Conservation (phyloP, 1,140 invertebrate genomes). For the Sinella curviseta region DNA sequence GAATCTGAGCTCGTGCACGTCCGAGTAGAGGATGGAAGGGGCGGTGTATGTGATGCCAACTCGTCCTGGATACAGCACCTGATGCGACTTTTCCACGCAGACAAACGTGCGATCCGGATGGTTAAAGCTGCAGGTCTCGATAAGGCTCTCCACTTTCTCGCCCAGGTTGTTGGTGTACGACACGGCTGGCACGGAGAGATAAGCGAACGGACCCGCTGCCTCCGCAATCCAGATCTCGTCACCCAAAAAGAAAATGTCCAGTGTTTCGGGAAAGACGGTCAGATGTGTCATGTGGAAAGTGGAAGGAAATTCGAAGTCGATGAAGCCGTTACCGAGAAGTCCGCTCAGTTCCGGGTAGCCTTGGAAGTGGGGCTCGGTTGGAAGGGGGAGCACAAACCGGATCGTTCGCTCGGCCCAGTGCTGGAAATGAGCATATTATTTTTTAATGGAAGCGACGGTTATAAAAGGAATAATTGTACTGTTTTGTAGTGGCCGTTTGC, state of each 20-base stretch:
- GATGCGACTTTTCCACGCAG: not conserved
- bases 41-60: not conserved
- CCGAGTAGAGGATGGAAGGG: not conserved
- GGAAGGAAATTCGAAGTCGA: not conserved
- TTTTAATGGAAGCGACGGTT: too few species aligned
- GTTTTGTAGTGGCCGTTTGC: too few species aligned
- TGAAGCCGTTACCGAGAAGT: not conserved
- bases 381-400: not conserved
- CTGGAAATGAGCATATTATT: not conserved
- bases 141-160: not conserved
- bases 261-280: not conserved
- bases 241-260: not conserved
- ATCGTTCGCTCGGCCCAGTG: not conserved
- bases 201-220: not conserved
- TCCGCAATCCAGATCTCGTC: not conserved
- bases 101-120: not conserved
- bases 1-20: not conserved
- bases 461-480: too few species aligned
- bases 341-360: not conserved
- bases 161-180: not conserved
- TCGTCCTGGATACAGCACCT: not conserved
- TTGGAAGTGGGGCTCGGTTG: not conserved
- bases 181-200: not conserved
- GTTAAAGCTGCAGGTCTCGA: not conserved
- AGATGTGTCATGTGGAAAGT: not conserved